A percentile compares a stretch with the other conserved stretches of the same genome.
Conservation (phyloP, 2,888 invertebrate genomes). For the Rhorus exstirpatorius region DNA sequence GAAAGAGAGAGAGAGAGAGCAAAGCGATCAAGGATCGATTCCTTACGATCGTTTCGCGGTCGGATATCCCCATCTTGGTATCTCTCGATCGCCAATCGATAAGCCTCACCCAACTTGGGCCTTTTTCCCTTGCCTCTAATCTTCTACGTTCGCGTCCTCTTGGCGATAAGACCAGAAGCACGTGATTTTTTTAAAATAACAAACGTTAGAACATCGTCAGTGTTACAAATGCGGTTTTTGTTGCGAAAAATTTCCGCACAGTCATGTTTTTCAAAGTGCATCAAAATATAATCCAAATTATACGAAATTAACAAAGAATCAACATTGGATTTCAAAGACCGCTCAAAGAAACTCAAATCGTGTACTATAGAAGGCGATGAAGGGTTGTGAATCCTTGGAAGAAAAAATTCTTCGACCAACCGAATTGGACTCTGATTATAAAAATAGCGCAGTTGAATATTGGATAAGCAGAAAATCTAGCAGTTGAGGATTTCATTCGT, state of each 20-base stretch:
- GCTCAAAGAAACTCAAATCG: too few relatives aligned
- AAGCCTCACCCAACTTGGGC: slow-evolving; percentile 22
- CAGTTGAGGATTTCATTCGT: too few relatives aligned
- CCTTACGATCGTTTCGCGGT: slow-evolving; percentile 53
- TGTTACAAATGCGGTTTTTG: not conserved
- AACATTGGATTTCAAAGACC: too few relatives aligned
- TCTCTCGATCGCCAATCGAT: slow-evolving; percentile 47
- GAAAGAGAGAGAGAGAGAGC: slow-evolving; percentile 34
- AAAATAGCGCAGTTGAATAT: too few relatives aligned
- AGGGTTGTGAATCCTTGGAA: too few relatives aligned
- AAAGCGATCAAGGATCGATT: slow-evolving; percentile 68
- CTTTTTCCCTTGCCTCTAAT: slow-evolving; percentile 16
- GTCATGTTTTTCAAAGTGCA: not conserved
- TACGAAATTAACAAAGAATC: too few relatives aligned
- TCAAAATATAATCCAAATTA: too few relatives aligned
- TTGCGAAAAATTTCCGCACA: not conserved
- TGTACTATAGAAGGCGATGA: too few relatives aligned
- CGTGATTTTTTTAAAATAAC: not conserved
- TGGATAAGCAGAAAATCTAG: too few relatives aligned
- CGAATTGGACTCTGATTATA: too few relatives aligned
- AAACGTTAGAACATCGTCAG: not conserved
- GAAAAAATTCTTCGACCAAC: too few relatives aligned
- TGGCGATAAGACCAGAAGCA: slow-evolving; percentile 14
- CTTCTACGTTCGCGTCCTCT: slow-evolving; percentile 24
- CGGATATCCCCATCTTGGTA: slow-evolving; percentile 39